Conservation (phyloP, 2,113 vertebrate genomes). For the Austrofundulus limnaeus region DNA sequence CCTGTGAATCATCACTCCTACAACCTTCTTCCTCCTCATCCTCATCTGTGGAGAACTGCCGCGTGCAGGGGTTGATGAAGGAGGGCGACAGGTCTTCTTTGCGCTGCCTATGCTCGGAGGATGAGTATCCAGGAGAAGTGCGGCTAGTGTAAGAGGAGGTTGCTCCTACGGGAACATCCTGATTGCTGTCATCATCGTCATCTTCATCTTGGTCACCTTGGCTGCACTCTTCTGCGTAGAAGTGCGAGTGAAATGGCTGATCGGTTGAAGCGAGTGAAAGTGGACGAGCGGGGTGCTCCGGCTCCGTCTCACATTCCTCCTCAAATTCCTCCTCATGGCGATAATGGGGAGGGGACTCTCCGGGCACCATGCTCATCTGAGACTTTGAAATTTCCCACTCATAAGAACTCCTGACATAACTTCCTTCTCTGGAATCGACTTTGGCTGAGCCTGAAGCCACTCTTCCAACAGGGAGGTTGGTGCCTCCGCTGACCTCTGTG, state of each 20-base stretch:
- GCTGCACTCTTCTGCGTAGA: slow-evolving; percentile 72
- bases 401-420: slow-evolving; percentile 67
- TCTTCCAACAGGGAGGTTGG: slow-evolving; percentile 47
- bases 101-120: slow-evolving; percentile 81
- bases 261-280: slow-evolving; percentile 84
- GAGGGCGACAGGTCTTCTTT: slow-evolving; percentile 93
- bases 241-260: slow-evolving; percentile 77
- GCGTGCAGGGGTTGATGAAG: slow-evolving; percentile 91
- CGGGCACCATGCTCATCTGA: slow-evolving; percentile 72
- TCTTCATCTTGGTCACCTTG: slow-evolving; percentile 53
- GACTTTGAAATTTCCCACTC: slow-evolving; percentile 75
- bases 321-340: slow-evolving; percentile 79
- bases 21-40: slow-evolving; percentile 82
- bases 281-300: slow-evolving; percentile 82
- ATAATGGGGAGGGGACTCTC: slow-evolving; percentile 78
- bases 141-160: slow-evolving; percentile 71
- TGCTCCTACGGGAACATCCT: slow-evolving; percentile 67
- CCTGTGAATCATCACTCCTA: slow-evolving; percentile 75
- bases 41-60: slow-evolving; percentile 85
- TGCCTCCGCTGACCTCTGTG: slow-evolving; percentile 79
- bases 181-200: slow-evolving; percentile 63
- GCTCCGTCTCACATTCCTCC: slow-evolving; percentile 79
- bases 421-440: slow-evolving; percentile 62
- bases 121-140: slow-evolving; percentile 77
- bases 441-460: slow-evolving; percentile 45